Conservation (phyloP, 2,113 vertebrate genomes). For the Sula dactylatra region DNA sequence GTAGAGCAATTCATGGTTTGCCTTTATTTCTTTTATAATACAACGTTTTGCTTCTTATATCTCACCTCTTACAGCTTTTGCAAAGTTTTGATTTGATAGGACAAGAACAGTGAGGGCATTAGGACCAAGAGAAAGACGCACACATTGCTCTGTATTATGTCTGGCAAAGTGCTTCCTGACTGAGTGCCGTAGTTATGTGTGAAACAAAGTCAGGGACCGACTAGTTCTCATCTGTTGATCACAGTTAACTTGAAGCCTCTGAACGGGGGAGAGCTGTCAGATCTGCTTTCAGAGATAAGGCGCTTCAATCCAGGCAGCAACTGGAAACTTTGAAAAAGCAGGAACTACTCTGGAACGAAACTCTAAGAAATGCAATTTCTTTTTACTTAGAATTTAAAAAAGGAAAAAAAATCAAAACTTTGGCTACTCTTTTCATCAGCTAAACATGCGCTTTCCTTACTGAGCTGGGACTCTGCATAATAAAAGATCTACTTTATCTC, state of each 20-base stretch:
- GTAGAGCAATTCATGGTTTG: neutral
- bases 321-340: slow-evolving; percentile 22
- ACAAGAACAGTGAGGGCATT: slow-evolving; percentile 75
- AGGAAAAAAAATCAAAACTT: neutral
- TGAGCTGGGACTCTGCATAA: neutral
- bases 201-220: slow-evolving; percentile 71
- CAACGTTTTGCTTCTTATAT: neutral
- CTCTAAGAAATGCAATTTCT: slow-evolving; percentile 19
- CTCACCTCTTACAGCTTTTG: neutral
- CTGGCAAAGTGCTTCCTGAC: slow-evolving; percentile 73
- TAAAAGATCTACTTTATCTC: slow-evolving; percentile 11
- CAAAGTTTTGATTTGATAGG: slow-evolving; percentile 53
- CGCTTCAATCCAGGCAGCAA: neutral
- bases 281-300: slow-evolving; percentile 32
- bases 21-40: slow-evolving; percentile 10
- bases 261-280: slow-evolving; percentile 55
- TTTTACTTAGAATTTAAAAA: slow-evolving; percentile 13
- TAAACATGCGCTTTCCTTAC: neutral
- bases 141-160: slow-evolving; percentile 61
- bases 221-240: slow-evolving; percentile 78
- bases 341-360: slow-evolving; percentile 15
- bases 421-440: neutral
- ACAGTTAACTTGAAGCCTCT: slow-evolving; percentile 64
- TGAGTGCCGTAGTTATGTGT: slow-evolving; percentile 64
- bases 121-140: slow-evolving; percentile 74